Base-by-base conservation (phyloP, 2,797 vertebrate species). In the Spea hammondii region DNA sequence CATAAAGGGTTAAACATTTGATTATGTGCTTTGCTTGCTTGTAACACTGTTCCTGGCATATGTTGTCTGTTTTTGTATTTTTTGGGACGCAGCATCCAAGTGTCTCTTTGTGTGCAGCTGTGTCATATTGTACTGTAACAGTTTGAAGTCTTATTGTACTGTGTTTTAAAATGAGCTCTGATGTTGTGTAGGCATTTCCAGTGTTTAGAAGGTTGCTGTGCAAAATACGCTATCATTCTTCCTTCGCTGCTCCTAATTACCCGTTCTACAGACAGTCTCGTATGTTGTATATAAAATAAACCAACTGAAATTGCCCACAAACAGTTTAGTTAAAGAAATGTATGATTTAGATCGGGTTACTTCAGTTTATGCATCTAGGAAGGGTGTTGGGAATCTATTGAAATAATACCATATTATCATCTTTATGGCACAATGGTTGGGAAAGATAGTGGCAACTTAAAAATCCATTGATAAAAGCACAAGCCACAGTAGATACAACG, bases 101-200 rank as follows among this genome's bases (percentile, higher is more conserved):
- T n/a, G 83, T 88, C 84, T 87, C 49, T 72, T 7, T 88, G 81
- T 89, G 86, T 88, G 86, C 70, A 83, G 83, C 75, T 87, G 88
- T 88, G 80, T 86, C 79, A 70, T 84, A 80, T 48, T 79, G 79
- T 87, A 86, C 84, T 79, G 64, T 81, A 72, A 65, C 64, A 59
- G 47, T 69, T 72, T 50, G 72, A 64, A 57, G 59, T 74, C 47
- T 49, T 48, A 47, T 32, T 3, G 59, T 1, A 44, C 59, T 49
- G 45, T 72, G 67, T 65, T 50, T 59, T 60, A 17, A 67, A 64
- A 57, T 17, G 1, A 80, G 12, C 71, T 49, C 4, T 66, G 68
- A 66, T 51, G 51, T 44, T 77, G 9, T 59, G 12, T 57, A 47
- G 13, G 47, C 53, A 53, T 64, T 55, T 32, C 50, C 5, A 17